Evolutionary conservation across 2,797 vertebrate species (phyloP), one percentile per base, ranked within the genome.

Genomic region (Aeoliscus strigatus): DNA sequence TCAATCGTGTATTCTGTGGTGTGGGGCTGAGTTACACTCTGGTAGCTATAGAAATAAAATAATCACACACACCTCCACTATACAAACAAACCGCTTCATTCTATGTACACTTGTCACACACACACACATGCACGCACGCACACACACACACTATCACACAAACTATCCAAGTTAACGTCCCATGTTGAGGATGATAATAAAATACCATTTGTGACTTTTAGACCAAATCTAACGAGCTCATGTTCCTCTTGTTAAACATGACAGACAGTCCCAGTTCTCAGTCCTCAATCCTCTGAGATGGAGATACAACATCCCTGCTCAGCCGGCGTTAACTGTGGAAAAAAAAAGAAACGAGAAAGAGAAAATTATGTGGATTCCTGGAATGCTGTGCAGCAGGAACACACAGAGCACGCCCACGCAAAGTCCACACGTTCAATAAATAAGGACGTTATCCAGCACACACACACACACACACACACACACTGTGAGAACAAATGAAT

Each of bases 291-390:
- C 60, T 32, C 41, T 17, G 14, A 44, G 66, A 60, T 66, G 41
- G 56, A 57, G 73, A 65, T 35, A 26, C 59, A n/a, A 44, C 45
- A 37, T 60, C 64, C 61, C 14, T 33, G 40, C 48, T 62, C 30
- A 54, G 60, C 74, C 66, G 31, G 65, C 79, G 85, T 87, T 87
- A 89, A 80, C 88, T 90, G 86, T 46, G 65, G 62, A 70, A 28
- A 70, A 43, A 74, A 16, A 58, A 26, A 35, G n/a, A 60, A 42
- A n/a, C n/a, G n/a, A n/a, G n/a, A 60, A 32, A 70, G 30, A 49
- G 31, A 63, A 18, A 43, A 42, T 21, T 8, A 60, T 59, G 63
- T 71, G 50, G 73, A 57, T 67, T 68, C 38, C 53, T 73, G 65
- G 44, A 54, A 69, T 12, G 43, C 38, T 28, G 48, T 47, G 32